Evolutionary conservation across 2,888 invertebrate genomes (phyloP), one percentile per base, ranked within the genome.

Genomic region (Germaria angustata): DNA sequence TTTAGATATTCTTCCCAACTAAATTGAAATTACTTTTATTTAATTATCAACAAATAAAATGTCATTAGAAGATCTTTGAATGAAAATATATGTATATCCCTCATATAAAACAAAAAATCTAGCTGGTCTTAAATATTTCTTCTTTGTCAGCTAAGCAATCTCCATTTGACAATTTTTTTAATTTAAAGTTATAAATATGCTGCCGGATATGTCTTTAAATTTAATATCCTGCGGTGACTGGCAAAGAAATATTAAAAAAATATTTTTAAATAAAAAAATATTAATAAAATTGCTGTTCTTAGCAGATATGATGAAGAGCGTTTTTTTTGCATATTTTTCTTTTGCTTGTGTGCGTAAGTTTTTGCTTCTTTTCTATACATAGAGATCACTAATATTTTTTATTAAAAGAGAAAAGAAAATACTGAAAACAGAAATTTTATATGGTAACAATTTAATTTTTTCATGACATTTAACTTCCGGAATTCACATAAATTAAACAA

Each of bases 391-490:
- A 55, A 39, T 39, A 77, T 53, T 55, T 28, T 24, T 28, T 24
- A 36, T 51, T 28, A n/a, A 39, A 4, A 41, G 55, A 11, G 13
- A 36, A 53, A 63, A 17, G 32, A 2, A 24, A n/a, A 59, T 20
- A 13, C 24, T 11, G 24, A 59, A 20, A 44, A 59, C 3, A 28
- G 9, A 13, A 49, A 61, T 66, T 69, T 57, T 79, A 71, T 72
- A 49, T 77, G 65, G 53, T 61, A 71, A 75, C 75, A 79, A 63
- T 75, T 76, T 82, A 79, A 66, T 80, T 76, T 79, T 76, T 75
- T 66, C 72, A 68, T 80, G 80, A 80, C 80, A 83, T 76, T 83
- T 76, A 66, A 83, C 80, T 80, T 83, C 71, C 80, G 80, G 71
- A 65, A 72, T 55, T 71, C 68, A 53, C 59, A 80, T 82, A 79